These are phyloP conservation scores for Apamea crenata DNA, from an alignment of 2,888 invertebrate genomes.

Conservation along the genomic window DNA sequence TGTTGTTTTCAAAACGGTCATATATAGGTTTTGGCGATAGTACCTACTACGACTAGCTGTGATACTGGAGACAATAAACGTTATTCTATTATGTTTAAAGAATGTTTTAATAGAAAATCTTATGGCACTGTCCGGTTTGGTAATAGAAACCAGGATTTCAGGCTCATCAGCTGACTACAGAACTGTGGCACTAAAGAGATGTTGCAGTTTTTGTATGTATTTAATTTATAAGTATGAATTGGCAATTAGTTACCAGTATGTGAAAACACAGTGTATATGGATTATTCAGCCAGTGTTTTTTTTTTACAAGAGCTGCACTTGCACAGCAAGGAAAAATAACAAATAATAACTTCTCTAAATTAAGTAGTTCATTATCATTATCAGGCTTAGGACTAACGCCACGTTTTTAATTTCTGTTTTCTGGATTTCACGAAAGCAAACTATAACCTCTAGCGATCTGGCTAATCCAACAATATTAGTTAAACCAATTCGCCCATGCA, in stretches of 20 bases:
- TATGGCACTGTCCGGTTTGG: background rate
- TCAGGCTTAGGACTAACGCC: background rate
- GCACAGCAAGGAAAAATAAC: background rate
- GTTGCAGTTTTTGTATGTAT: slow-evolving; percentile 1
- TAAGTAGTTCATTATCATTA: background rate
- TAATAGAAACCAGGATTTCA: background rate
- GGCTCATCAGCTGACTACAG: background rate
- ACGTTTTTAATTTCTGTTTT: background rate
- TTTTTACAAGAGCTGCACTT: background rate
- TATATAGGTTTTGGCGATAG: too few species aligned
- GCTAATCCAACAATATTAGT: background rate
- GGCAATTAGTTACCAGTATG: background rate
- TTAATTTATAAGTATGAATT: background rate
- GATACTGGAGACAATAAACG: too few species aligned
- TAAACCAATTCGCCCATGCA: background rate
- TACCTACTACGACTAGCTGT: too few species aligned
- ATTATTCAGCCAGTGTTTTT: background rate
- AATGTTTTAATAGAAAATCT: background rate
- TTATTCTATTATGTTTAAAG: background rate
- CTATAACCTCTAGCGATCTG: background rate
- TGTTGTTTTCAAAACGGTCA: too few species aligned
- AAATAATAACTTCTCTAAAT: slow-evolving; percentile 1
- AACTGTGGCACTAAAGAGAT: background rate
- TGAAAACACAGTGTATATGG: background rate
- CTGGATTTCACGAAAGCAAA: background rate